Evolutionary conservation across 1,140 invertebrate genomes (phyloP).

Genomic region (Scaptomyza montana): DNA sequence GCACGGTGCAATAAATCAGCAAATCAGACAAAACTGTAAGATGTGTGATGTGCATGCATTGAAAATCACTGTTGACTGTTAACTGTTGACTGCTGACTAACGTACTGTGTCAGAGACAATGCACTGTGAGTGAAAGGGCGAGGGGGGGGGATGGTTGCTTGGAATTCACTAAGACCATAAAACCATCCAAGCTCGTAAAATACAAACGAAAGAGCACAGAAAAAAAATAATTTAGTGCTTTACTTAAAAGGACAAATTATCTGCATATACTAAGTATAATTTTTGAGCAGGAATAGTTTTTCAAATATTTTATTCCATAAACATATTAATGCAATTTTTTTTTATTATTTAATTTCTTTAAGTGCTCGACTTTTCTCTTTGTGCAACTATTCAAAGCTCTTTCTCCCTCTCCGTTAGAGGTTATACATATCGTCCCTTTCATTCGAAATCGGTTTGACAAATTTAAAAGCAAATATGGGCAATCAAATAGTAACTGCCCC

Average conservation of each 20-base stretch:
- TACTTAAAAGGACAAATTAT: not conserved
- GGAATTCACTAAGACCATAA: slow-evolving; percentile 21
- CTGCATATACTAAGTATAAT: no score
- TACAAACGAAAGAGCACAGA: slow-evolving; percentile 3
- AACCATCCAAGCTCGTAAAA: slow-evolving; percentile 15
- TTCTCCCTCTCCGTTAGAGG: slow-evolving; percentile 25
- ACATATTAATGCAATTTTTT: no score
- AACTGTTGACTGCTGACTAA: slow-evolving; percentile 9
- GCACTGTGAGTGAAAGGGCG: not conserved
- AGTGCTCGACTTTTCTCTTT: not conserved
- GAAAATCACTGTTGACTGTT: slow-evolving; percentile 18
- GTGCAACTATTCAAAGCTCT: no score
- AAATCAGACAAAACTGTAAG: slow-evolving; percentile 43
- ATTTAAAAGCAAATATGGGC: slow-evolving; percentile 40
- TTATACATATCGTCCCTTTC: slow-evolving; percentile 46
- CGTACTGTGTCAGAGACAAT: slow-evolving; percentile 33
- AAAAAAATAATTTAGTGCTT: not conserved
- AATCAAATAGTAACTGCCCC: slow-evolving; percentile 27
- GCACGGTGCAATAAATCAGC: slow-evolving; percentile 41
- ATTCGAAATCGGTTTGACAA: slow-evolving; percentile 49
- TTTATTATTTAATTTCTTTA: no score
- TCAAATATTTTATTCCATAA: no score
- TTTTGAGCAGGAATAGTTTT: no score
- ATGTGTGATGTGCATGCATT: slow-evolving; percentile 36
- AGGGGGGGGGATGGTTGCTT: not conserved